These are phyloP conservation scores for Peromyscus eremicus DNA, from an alignment of 2,797 vertebrate genomes.

Conservation along the genomic window DNA sequence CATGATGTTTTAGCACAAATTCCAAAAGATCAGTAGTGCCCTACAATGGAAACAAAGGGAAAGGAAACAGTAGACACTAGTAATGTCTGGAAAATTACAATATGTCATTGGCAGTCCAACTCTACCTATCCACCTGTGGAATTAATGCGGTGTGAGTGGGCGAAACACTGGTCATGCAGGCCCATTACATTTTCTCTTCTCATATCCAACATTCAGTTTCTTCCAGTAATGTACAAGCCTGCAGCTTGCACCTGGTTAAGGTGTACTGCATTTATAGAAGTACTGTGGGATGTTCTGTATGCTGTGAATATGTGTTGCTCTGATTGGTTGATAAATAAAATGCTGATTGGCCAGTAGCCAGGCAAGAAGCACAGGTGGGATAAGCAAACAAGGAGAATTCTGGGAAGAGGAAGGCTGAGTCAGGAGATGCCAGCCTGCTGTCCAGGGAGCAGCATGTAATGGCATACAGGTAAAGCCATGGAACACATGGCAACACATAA, in stretches of 20 bases:
- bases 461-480: too few relatives aligned
- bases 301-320: too few relatives aligned
- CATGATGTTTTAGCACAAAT: background rate
- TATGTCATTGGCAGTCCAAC: background rate
- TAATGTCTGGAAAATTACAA: background rate
- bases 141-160: accelerated
- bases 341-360: too few relatives aligned
- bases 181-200: background rate
- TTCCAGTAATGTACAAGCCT: background rate
- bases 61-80: background rate
- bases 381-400: too few relatives aligned
- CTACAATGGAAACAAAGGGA: background rate
- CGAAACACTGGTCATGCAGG: too few relatives aligned
- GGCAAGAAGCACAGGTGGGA: too few relatives aligned
- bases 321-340: too few relatives aligned
- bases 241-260: background rate
- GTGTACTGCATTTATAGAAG: background rate
- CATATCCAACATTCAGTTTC: background rate
- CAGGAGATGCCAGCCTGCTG: too few relatives aligned
- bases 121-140: background rate
- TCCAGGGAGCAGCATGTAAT: too few relatives aligned
- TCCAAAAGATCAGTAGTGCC: background rate
- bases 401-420: too few relatives aligned
- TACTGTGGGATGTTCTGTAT: too few relatives aligned
- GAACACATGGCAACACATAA: too few relatives aligned